Evolutionary conservation across 2,888 invertebrate genomes (phyloP).

Genomic region (Hololepta plana): DNA sequence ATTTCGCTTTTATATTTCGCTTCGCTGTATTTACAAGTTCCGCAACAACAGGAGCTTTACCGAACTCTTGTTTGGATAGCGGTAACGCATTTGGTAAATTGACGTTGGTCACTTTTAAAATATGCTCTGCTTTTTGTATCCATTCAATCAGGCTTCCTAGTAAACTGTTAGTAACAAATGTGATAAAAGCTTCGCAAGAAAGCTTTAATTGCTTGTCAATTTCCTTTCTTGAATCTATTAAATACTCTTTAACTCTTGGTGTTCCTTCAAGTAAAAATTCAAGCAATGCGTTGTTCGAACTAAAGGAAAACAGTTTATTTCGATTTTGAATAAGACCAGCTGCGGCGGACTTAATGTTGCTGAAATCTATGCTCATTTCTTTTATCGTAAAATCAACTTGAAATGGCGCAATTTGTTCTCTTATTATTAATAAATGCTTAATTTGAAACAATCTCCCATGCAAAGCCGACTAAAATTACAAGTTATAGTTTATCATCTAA

Average conservation of each 20-base stretch:
- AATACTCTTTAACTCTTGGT: conserved; percentile 80
- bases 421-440: conserved; percentile 86
- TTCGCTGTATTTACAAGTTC: conserved; percentile 59
- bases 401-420: conserved; percentile 97
- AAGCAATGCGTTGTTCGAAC: conserved; percentile 77
- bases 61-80: conserved; percentile 17
- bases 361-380: conserved; percentile 87
- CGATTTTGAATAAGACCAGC: conserved; percentile 57
- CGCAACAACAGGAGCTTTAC: conserved; percentile 49
- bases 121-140: conserved; percentile 6
- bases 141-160: conserved; percentile 46
- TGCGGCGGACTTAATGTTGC: conserved; percentile 77
- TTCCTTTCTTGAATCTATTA: conserved; percentile 88
- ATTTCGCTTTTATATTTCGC: conserved; percentile 56
- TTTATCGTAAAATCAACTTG: conserved; percentile 87
- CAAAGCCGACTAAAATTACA: conserved; percentile 40
- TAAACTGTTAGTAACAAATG: conserved; percentile 54
- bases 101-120: conserved; percentile 6
- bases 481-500: conserved; percentile 3
- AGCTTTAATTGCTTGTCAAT: conserved; percentile 84
- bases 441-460: conserved; percentile 95
- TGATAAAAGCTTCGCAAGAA: conserved; percentile 78
- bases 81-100: conserved; percentile 9
- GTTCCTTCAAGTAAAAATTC: conserved; percentile 88
- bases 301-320: conserved; percentile 59